Conservation (phyloP, 2,888 invertebrate genomes). For the Himalopsyche japonica region DNA sequence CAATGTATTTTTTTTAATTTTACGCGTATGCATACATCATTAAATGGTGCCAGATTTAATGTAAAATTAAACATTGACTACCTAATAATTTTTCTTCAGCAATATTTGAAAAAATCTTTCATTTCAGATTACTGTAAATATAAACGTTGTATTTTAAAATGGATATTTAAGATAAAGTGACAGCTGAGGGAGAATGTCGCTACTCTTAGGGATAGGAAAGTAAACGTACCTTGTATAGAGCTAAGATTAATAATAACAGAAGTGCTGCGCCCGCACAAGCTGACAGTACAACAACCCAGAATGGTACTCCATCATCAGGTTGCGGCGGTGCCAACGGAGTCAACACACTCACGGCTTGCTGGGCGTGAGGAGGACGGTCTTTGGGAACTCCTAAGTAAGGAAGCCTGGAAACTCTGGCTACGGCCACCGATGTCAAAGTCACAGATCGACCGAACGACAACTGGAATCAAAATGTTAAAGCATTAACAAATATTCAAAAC, state of each 20-base stretch:
- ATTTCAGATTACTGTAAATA: too few species aligned
- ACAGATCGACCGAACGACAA: conserved; percentile 50
- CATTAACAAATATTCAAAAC: conserved; percentile 14
- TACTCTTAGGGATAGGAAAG: too few species aligned
- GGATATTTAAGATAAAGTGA: too few species aligned
- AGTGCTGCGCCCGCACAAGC: conserved; percentile 81
- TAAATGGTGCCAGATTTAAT: too few species aligned
- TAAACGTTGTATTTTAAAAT: too few species aligned
- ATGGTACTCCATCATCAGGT: conserved; percentile 72
- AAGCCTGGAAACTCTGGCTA: conserved; percentile 72
- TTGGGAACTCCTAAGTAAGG: conserved; percentile 71
- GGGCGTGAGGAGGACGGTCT: conserved; percentile 63
- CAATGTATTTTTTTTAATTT: too few species aligned
- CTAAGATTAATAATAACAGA: conserved; percentile 74
- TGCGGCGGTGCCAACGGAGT: conserved; percentile 67
- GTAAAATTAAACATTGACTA: too few species aligned
- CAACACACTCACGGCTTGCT: conserved; percentile 74
- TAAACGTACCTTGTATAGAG: conserved; percentile 77
- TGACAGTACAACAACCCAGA: conserved; percentile 86
- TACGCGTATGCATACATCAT: too few species aligned
- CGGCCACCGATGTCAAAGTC: conserved; percentile 75
- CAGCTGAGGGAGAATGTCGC: too few species aligned
- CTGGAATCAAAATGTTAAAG: conserved; percentile 15
- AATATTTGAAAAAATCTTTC: too few species aligned
- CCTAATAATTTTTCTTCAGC: too few species aligned